Evolutionary conservation across 2,888 invertebrate genomes (phyloP), one percentile per base, ranked within the genome.

Genomic region (Chrysopilus asiliformis): DNA sequence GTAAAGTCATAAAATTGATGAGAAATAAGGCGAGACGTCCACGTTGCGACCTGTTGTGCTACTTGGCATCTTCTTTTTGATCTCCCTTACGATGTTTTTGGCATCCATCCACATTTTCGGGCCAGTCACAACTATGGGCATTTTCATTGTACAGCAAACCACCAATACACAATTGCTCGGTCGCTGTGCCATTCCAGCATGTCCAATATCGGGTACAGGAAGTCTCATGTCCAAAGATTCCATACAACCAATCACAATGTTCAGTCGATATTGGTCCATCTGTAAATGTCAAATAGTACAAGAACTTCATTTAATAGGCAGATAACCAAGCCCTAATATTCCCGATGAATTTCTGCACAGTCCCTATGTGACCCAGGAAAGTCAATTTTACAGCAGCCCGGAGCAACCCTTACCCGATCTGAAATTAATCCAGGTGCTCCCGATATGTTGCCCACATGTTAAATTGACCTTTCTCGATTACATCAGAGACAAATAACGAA

Each of bases 121-220:
- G 90, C 89, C 89, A 90, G 62, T 90, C 90, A 58, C 90, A 90
- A 32, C 87, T 85, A 59, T 89, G 84, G 0, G 86, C 82, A 51
- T 79, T 75, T 64, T 90, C 89, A 57, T 89, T 89, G 70, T 89
- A 90, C 17, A 90, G 70, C 30, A 90, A 72, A 2, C 89, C 89
- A 16, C 89, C 89, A 53, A 89, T 89, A 64, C 90, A 90, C 35
- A 87, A 75, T 60, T 90, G 89, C 55, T 90, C 89, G 0, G 86
- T 87, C 9, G 87, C 82, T 0, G 90, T 90, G 12, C 89, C 89
- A 61, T 90, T 90, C 90, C 89, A 90, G 60, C 90, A 90, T 1
- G 89, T 89, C 89, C 89, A 90, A 60, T 89, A 90, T 32, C 89
- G 70, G 4, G 89, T 90, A 67, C 90, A 90, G 2, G 86, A 87